Evolutionary conservation across 2,113 vertebrate genomes (phyloP), one percentile per base, ranked within the genome.

Genomic region (Phocoena phocoena): DNA sequence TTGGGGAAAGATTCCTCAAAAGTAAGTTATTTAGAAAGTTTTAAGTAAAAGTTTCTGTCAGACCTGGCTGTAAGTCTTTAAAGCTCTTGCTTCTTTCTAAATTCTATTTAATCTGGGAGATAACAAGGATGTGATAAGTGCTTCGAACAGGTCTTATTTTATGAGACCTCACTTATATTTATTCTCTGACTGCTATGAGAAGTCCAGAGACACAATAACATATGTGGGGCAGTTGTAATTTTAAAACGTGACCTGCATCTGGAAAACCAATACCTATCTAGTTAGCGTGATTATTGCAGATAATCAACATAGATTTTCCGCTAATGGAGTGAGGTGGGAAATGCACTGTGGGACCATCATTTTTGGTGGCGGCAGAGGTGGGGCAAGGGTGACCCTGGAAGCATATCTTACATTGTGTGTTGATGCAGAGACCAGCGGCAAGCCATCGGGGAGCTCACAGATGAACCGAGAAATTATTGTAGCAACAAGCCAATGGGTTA

Each of bases 401-500:
- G 20, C 18, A 2, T 5, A 25, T 20, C 44, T 85, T 25, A 67
- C 6, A 28, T 8, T 33, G 63, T 50, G 38, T 28, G 31, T 8
- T 23, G 65, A 68, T 33, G 36, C 53, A 79, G 88, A 41, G 76
- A 50, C 2, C 4, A 1, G 28, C 25, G 38, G 25, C 67, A 31
- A 50, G n/a, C 28, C 21, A 6, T 3, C 1, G 5, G 33, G 5
- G 3, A 31, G 60, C 18, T 62, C 47, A 15, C 9, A 58, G 74
- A 60, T 3, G 20, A 60, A 21, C 9, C 17, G 31, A 2, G 50
- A 55, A 77, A 44, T 31, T 33, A 11, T 3, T 6, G 17, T 0
- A n/a, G 36, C 38, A 50, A 41, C 2, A 15, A 41, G 8, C 2
- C 23, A 5, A 0, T 0, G 2, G 28, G 12, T 36, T 8, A 44